Evolutionary conservation across 2,888 invertebrate genomes (phyloP), one percentile per base, ranked within the genome.

Genomic region (Odontothrips loti): DNA sequence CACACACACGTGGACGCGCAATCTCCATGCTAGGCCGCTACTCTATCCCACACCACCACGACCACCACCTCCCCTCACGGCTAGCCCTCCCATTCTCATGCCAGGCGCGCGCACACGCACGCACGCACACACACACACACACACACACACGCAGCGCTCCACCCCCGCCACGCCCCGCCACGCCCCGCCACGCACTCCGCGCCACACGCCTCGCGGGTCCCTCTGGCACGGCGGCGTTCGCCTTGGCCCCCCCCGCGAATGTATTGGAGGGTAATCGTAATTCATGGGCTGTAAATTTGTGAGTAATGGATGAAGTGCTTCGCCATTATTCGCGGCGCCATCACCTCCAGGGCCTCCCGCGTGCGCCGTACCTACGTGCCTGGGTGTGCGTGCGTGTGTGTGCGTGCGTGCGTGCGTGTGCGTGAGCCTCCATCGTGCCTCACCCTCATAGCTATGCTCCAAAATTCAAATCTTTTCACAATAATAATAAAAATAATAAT

Each of bases 201-300:
- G 68, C 68, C 6, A 4, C 6, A 4, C 68, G 68, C 68, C 68
- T 68, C 68, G 58, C 68, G 68, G 23, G 68, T 23, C 23, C 9
- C 68, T 8, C 68, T n/a, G 63, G 20, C 48, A 48, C 48, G 15
- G 15, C 51, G 51, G 20, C 51, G 51, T 10, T 10, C 51, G 51
- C 15, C 51, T 17, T 20, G 51, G 15, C 12, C 12, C 68, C 20
- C 68, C 68, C 10, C 23, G 11, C 68, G n/a, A 68, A 68, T 68
- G 68, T 68, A 68, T 68, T 68, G 68, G 68, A 68, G 68, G 68
- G 68, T 68, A 68, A 68, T 68, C 68, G 68, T 68, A 68, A 68
- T 68, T 68, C 68, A 68, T 68, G 68, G 68, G 23, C 68, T 68
- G 68, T 68, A 68, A 68, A 68, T 68, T 68, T 68, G 68, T 68